Evolutionary conservation across 2,113 vertebrate genomes (phyloP).

Genomic region (Dicaeum eximium): DNA sequence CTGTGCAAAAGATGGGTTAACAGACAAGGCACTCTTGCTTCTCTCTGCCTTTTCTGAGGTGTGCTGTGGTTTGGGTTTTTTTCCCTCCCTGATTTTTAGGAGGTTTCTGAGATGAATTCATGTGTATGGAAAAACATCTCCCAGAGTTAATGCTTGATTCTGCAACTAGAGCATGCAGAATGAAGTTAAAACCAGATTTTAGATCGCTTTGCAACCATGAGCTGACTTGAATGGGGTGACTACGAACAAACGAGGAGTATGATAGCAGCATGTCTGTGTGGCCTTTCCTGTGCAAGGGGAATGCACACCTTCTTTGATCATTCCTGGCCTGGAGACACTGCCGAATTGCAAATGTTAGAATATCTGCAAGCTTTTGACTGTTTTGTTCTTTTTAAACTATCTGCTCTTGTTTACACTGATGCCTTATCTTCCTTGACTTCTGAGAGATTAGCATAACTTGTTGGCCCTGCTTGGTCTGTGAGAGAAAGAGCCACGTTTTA

Average conservation of each 20-base stretch:
- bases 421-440: not conserved
- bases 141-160: not conserved
- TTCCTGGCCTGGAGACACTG: not conserved
- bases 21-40: not conserved
- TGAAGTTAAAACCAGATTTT: not conserved
- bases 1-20: not conserved
- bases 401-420: not conserved
- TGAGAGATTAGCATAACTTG: not conserved
- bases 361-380: not conserved
- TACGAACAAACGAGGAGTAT: rapidly evolving
- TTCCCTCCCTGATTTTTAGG: not conserved
- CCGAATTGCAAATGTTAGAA: not conserved
- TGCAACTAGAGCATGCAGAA: not conserved
- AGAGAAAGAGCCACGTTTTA: not conserved
- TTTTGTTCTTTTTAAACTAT: not conserved
- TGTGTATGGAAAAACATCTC: not conserved
- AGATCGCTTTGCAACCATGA: not conserved
- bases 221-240: not conserved
- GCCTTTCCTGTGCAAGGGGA: not conserved
- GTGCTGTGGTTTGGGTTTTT: not conserved
- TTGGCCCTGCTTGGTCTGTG: not conserved
- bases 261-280: rapidly evolving
- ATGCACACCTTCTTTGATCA: rapidly evolving
- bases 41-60: not conserved
- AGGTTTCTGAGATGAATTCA: not conserved